Base-by-base conservation (phyloP, 2,797 vertebrate genomes). In the Vespertilio murinus region DNA sequence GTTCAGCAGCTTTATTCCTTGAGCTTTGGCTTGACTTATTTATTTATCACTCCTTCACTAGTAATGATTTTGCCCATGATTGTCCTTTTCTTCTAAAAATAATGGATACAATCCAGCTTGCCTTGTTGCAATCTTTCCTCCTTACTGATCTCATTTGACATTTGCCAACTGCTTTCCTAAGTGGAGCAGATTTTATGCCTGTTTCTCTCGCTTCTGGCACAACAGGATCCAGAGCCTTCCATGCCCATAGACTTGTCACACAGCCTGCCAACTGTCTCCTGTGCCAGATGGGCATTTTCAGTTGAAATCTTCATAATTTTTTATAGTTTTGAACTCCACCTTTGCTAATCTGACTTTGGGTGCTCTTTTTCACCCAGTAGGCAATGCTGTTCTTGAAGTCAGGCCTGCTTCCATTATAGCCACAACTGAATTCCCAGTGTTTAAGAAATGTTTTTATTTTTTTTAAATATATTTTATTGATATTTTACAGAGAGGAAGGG, bases 101-200 rank as follows among this genome's bases (percentile, higher is more conserved):
- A 28, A 54, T 88, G 40, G 69, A 89, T 74, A 11, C 67, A 71
- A 78, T 45, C 38, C 64, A 93, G 59, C 3, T 69, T 83, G 54
- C 82, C 54, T 84, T 69, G 16, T 82, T 92, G 64, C 92, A 90
- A 70, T 78, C 6, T 64, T 90, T 40, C 52, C 25, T 73, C 18
- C 17, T 78, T 78, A 28, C 38, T 74, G 42, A 80, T 94, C 73
- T 85, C 18, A 42, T 77, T 73, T 94, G 85, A 92, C 64, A 70
- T 67, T 83, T 35, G 73, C 88, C 92, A 96, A 92, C 82, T 91
- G 86, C 64, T 90, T 56, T 82, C 30, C 45, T 71, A 42, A n/a
- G 54, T 65, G n/a, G 23, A 94, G 81, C 61, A 94, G 92, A 96
- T 95, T 95, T 93, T 78, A 38, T 81, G 33, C 14, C 69, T 85